Base-by-base conservation (phyloP, 2,888 invertebrate genomes). In the Polymixis lichenea region DNA sequence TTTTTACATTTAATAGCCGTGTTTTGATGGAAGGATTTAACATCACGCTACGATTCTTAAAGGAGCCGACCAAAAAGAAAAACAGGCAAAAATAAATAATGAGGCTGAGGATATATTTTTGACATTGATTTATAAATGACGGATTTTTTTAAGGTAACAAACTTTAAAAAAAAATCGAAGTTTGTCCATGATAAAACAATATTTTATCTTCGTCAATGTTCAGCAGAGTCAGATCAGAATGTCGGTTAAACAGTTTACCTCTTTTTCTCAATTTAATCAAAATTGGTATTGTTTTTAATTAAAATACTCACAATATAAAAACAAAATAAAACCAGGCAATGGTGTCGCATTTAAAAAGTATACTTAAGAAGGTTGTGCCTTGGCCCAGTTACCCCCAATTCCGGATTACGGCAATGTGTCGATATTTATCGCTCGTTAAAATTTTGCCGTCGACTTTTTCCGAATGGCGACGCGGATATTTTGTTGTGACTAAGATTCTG, bases 361-460 rank as follows among this genome's bases (percentile, higher is more conserved):
- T 38, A 32, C 56, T 67, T 76, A 67, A 72, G 61, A 58, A 61
- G 38, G 55, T 74, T 55, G 67, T 77, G 78, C 76, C 80, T 80
- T 75, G 80, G 64, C 86, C 78, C 66, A 82, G 76, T 85, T 82
- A 76, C n/a, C n/a, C 11, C 32, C 69, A 80, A 79, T 84, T 75
- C 82, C 75, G 86, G 84, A 89, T 89, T 90, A 89, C 82, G 80
- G 85, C 87, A 88, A 87, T 89, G 86, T 86, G 80, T 83, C 85
- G 86, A 89, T 90, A 91, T 91, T 91, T 90, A 90, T 89, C 61
- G 83, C 88, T 90, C 89, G 89, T 91, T 90, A 89, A 89, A 90
- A 89, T 90, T 85, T 75, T 70, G 68, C 68, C 67, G 75, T 75
- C 71, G 78, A 75, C 28, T 78, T 80, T 84, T 86, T 77, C 69